phyloP scores from a whole-genome alignment of 2,113 vertebrate genomes.

The Scartelaos histophorus region DNA sequence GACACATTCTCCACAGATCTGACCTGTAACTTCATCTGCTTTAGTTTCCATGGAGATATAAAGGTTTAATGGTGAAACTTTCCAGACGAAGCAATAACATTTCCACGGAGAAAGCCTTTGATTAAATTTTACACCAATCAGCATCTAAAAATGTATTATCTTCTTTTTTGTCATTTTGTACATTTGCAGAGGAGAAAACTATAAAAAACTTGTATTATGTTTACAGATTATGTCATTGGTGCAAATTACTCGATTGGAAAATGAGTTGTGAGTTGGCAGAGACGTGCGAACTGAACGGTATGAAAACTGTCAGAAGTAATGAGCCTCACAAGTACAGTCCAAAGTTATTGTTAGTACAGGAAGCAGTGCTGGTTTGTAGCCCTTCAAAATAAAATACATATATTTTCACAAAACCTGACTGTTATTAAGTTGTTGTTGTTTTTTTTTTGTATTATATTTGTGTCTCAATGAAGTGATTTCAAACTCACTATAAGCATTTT shows the following conservation, averaged over 20 bases:
- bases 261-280: not conserved
- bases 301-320: not conserved
- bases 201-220: not conserved
- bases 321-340: not conserved
- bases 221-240: not conserved
- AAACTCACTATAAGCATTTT: too few relatives aligned
- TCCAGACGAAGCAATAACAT: too few relatives aligned
- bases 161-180: too few relatives aligned
- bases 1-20: too few relatives aligned
- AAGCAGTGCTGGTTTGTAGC: not conserved
- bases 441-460: not conserved
- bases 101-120: too few relatives aligned
- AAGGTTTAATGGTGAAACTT: too few relatives aligned
- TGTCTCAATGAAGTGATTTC: too few relatives aligned
- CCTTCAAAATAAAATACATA: slow-evolving; percentile 38
- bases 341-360: not conserved
- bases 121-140: too few relatives aligned
- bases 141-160: not conserved
- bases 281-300: not conserved
- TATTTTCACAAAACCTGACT: not conserved
- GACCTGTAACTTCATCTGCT: too few relatives aligned
- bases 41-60: too few relatives aligned
- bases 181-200: too few relatives aligned
- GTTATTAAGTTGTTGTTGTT: not conserved
- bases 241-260: too few relatives aligned